Evolutionary conservation across 2,113 vertebrate species (phyloP), one percentile per base, ranked within the genome.

Genomic region (Hemichromis elongatus): DNA sequence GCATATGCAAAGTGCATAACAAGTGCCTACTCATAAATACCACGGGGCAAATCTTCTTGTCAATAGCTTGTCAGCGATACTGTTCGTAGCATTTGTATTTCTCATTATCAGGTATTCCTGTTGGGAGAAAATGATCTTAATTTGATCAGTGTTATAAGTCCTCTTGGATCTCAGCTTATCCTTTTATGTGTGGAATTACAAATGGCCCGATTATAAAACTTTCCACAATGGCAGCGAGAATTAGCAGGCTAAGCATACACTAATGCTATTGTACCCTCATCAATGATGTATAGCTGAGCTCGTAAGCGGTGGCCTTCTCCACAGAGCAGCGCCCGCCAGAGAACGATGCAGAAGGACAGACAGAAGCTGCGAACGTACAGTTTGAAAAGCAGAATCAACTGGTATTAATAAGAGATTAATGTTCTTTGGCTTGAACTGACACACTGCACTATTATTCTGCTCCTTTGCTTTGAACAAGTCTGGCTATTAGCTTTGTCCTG

Each of bases 331-430:
- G 59, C 68, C 80, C 86, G 55, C 86, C 78, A 63, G 88, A 93
- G 90, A 85, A 82, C 24, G 55, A 83, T 50, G 79, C 77, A 75
- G 57, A 85, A 50, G 77, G 40, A 57, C 87, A 80, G 86, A 90
- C 57, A 86, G 85, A 90, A 54, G 88, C 80, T 55, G 78, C 53
- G 78, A 66, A 81, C 90, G 91, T 86, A 83, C 83, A 85, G 86
- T 90, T 90, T 89, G 79, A 85, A 94, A 92, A 89, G 90, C 40
- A 92, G 82, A 93, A 93, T 93, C 88, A 92, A 94, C 93, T 92
- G 88, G 88, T 92, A 93, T 93, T 94, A 95, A 93, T 95, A 94
- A 87, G 87, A 93, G 81, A 95, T 95, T 93, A 92, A 93, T 95
- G 90, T 89, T 94, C 86, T 91, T 87, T 95, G 86, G 83, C 90